A percentile compares a stretch with the other conserved stretches of the same genome.
These are phyloP conservation scores for Poeciliopsis paucimaculata DNA, from an alignment of 2,797 vertebrate genomes.

Conservation along the genomic window DNA sequence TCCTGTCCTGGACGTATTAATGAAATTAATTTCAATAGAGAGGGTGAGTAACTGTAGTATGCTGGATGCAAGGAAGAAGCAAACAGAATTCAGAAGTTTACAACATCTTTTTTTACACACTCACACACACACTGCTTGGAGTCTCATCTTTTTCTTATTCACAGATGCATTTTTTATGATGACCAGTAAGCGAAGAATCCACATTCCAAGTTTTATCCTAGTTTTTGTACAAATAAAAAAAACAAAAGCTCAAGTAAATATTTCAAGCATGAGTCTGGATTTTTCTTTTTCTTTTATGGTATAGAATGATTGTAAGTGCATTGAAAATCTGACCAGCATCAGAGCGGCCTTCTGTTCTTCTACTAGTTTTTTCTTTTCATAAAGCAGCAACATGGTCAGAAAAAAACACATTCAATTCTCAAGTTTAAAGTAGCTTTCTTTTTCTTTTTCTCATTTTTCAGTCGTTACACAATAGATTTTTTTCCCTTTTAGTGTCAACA, in stretches of 20 bases:
- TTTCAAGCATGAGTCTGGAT: conserved; percentile 1
- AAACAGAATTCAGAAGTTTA: neutral
- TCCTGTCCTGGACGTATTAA: neutral
- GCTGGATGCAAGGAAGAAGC: neutral
- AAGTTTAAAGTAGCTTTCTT: neutral
- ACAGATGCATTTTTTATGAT: conserved; percentile 14
- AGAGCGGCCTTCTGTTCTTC: neutral
- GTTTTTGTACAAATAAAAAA: neutral
- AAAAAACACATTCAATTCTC: neutral
- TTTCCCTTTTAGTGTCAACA: neutral
- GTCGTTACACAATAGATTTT: neutral
- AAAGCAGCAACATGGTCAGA: conserved; percentile 2
- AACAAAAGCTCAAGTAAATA: neutral
- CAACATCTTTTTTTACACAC: neutral
- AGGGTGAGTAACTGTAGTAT: neutral
- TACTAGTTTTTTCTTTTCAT: conserved; percentile 5
- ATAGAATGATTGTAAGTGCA: neutral
- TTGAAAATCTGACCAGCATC: conserved; percentile 6
- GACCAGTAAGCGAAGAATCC: neutral
- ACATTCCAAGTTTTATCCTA: neutral
- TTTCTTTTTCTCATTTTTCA: neutral
- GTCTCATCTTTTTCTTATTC: neutral
- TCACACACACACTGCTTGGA: neutral
- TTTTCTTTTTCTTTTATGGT: neutral
- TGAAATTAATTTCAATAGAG: neutral